Evolutionary conservation across 2,113 vertebrate species (phyloP), one percentile per base, ranked within the genome.

Genomic region (Salvelinus namaycush): DNA sequence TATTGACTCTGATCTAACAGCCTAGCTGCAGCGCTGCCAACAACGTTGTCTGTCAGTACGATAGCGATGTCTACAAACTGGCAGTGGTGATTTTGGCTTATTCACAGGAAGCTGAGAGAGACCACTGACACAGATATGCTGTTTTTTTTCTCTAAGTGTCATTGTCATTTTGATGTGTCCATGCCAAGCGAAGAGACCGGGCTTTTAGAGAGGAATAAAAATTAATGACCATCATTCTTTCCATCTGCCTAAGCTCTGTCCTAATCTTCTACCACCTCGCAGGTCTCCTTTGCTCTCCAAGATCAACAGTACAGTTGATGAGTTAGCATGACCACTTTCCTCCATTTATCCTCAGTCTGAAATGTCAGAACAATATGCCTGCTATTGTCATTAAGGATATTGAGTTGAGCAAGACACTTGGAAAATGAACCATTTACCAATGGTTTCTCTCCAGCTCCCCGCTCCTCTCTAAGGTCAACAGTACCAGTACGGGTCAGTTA

Each of bases 401-500:
- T 70, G 27, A 68, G 3, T 34, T 68, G 68, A 39, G 12, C 6
- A 22, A 54, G 51, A 54, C 51, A 54, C 51, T 20, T 68, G 67
- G 20, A 31, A 29, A 31, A 31, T 16, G 65, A 29, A 29, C 11
- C 27, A 29, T 16, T 7, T 67, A 29, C 60, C 75, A 22, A 73
- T 29, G 31, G 24, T 18, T 18, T 22, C n/a, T 62, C 66, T 73
- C 76, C 70, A 94, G 91, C 79, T 85, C 91, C 5, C 87, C 89
- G 14, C 88, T 89, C 66, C 79, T 93, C 67, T 93, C 91, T 69
- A 93, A 92, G 81, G 84, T 89, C 62, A 91, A 90, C 81, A 92
- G 92, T 82, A 92, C 83, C 73, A 94, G 92, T 76, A 90, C 91
- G 2, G 90, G 93, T 13, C 92, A 92, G 75, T 80, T 95, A 64